Evolutionary conservation across 2,888 invertebrate genomes (phyloP).

Genomic region (Xestia rhomboidea): DNA sequence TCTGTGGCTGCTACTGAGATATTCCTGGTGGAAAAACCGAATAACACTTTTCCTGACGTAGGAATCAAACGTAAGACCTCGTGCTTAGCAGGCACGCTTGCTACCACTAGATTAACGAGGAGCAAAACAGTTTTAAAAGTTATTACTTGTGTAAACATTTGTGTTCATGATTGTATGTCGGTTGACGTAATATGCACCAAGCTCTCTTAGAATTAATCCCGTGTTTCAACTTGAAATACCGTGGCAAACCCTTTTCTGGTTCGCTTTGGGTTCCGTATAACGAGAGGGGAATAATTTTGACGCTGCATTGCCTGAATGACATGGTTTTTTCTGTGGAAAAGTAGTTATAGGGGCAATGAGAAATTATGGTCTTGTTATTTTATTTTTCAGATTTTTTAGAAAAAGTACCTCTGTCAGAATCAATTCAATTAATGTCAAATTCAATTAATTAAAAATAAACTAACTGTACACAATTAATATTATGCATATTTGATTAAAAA

Average conservation of each 20-base stretch:
- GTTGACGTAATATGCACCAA: conserved; percentile 21
- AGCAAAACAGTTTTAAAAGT: no score
- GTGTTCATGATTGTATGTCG: neutral
- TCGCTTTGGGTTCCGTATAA: conserved; percentile 12
- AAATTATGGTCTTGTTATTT: neutral
- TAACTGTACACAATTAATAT: no score
- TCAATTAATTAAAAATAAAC: no score
- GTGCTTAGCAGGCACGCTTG: no score
- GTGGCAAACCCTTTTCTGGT: conserved; percentile 42
- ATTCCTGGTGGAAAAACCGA: no score
- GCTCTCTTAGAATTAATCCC: conserved; percentile 39
- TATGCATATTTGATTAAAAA: no score
- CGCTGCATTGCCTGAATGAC: conserved; percentile 2
- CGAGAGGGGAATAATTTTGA: conserved; percentile 34
- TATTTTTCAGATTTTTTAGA: neutral
- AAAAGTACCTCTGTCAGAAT: no score
- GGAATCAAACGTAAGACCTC: no score
- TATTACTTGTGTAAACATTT: neutral
- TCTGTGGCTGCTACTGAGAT: no score
- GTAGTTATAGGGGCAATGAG: neutral
- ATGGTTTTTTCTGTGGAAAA: neutral
- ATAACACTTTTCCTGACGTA: no score
- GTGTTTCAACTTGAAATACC: conserved; percentile 43
- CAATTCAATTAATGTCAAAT: no score
- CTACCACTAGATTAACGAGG: no score